Base-by-base conservation (phyloP, 2,888 invertebrate species). In the Calliopum simillimum region DNA sequence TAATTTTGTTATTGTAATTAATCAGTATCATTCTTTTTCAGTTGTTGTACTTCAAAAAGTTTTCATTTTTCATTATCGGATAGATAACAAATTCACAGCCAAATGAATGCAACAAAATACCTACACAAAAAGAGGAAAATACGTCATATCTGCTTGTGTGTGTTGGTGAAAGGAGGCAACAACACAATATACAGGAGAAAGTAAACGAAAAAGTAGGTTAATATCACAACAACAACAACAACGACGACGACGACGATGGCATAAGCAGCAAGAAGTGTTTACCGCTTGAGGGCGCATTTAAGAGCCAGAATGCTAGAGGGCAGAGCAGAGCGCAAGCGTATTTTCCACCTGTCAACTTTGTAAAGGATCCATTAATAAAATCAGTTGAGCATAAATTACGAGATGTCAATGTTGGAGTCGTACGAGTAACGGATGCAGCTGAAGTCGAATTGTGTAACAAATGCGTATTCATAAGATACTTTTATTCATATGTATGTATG, bases 291-390 rank as follows among this genome's bases (percentile, higher is more conserved):
- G 33, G 33, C 33, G 33, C 33, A 33, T 6, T 33, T 4, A 33
- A 33, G 33, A 33, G 33, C 33, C 33, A 8, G 3, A 33, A 33
- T 33, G 33, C 33, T 33, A 33, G 33, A 33, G 33, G 8, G 33
- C 33, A 8, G 8, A 33, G 33, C 33, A 8, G 8, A 33, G 33
- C 33, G 33, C 33, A 33, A 33, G 33, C 33, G 33, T 33, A 33
- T 62, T 25, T 68, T 61, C 19, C 66, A 71, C 68, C 72, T 69
- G 72, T 67, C 69, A 63, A 67, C 69, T 70, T 64, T 63, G 44
- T 41, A 68, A 70, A 69, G 74, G 71, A 76, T 70, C 77, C 79
- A 79, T 79, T 79, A 79, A 79, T 79, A 76, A 78, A 79, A 79
- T 78, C 78, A 76, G 76, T 79, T 76, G 72, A 73, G 74, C 76